Evolutionary conservation across 2,888 invertebrate species (phyloP).

Genomic region (Chouioia cunea): DNA sequence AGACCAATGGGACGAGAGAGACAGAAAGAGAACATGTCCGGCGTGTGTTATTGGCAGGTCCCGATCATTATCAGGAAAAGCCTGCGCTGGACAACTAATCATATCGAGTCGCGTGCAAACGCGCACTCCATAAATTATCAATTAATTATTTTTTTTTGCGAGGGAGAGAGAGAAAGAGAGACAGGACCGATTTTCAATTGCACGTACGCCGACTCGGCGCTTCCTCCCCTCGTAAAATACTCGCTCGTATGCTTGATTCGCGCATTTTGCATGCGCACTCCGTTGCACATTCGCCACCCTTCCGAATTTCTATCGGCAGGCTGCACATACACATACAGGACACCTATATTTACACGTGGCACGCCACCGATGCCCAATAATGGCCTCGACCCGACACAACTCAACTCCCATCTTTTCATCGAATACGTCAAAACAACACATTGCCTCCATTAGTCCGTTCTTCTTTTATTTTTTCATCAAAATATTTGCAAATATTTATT

Average conservation of each 20-base stretch:
- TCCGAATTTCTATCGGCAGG: too few relatives aligned
- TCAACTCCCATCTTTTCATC: conserved; percentile 12
- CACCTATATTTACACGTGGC: not conserved
- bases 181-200: conserved; percentile 43
- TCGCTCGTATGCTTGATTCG: conserved; percentile 17
- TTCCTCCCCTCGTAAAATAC: conserved; percentile 36
- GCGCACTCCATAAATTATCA: conserved; percentile 38
- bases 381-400: not conserved
- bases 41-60: conserved; percentile 45
- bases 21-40: conserved; percentile 11
- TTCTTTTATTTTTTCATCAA: not conserved
- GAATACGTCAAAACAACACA: conserved; percentile 32
- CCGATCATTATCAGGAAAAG: conserved; percentile 44
- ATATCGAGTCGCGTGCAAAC: not conserved
- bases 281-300: not conserved
- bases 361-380: conserved; percentile 13
- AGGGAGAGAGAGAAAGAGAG: conserved; percentile 3
- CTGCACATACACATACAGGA: too few relatives aligned
- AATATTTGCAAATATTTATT: not conserved
- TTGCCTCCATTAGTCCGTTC: not conserved
- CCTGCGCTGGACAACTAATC: conserved; percentile 45
- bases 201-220: conserved; percentile 15
- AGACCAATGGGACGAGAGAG: not conserved
- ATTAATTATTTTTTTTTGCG: conserved; percentile 37
- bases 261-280: conserved; percentile 12